A percentile compares a stretch with the other conserved stretches of the same genome.
Evolutionary conservation across 2,888 invertebrate genomes (phyloP).

Genomic region (Horisme vitalbata): DNA sequence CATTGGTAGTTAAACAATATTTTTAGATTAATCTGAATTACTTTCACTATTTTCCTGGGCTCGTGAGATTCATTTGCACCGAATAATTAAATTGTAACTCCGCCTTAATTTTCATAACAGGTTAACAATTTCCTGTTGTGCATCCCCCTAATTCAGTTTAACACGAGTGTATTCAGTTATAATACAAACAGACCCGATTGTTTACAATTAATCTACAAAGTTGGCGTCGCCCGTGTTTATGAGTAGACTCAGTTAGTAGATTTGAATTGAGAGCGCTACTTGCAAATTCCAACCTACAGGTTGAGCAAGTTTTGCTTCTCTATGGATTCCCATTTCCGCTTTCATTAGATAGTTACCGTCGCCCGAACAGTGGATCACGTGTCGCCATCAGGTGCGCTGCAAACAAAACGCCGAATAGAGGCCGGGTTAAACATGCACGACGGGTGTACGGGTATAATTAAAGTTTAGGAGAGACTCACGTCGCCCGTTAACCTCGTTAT

Average conservation of each 20-base stretch:
- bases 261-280: conserved; percentile 48
- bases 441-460: conserved; percentile 82
- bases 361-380: conserved; percentile 65
- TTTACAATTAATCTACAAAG: conserved; percentile 40
- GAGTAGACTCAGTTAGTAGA: conserved; percentile 56
- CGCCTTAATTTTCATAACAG: conserved; percentile 7
- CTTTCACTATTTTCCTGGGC: too few species aligned
- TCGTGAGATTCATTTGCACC: conserved; percentile 1
- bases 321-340: conserved; percentile 59
- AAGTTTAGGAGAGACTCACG: conserved; percentile 83
- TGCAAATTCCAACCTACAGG: conserved; percentile 42
- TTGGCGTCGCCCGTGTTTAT: conserved; percentile 41
- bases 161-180: conserved; percentile 27
- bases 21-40: too few species aligned
- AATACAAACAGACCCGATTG: conserved; percentile 38
- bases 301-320: conserved; percentile 47
- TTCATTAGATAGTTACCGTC: conserved; percentile 66
- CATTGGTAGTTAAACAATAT: not conserved
- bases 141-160: conserved; percentile 21
- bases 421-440: conserved; percentile 81
- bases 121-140: conserved; percentile 13
- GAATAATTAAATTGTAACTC: conserved; percentile 3
- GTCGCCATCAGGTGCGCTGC: conserved; percentile 75
- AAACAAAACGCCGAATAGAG: conserved; percentile 79
- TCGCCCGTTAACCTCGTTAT: conserved; percentile 84